Conservation (phyloP, 2,797 vertebrate species). For the Lithobates sylvaticus region DNA sequence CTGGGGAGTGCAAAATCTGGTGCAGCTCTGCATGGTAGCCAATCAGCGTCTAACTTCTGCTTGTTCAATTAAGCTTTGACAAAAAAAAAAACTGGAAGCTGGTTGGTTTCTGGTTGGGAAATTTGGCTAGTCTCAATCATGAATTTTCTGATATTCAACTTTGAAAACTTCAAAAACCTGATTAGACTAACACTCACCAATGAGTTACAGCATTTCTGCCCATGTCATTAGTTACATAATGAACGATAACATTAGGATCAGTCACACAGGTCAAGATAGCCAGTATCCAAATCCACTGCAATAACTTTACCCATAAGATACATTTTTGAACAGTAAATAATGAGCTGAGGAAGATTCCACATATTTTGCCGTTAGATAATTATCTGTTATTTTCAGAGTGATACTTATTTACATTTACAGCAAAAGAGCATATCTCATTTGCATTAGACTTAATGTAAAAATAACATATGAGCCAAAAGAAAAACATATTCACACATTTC, state of each 20-base stretch:
- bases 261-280: neutral
- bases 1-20: no score
- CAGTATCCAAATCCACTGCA: neutral
- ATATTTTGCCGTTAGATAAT: conserved; percentile 19
- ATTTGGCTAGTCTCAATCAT: no score
- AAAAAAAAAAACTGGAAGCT: no score
- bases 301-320: neutral
- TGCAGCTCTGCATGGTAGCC: no score
- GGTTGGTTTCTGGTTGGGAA: no score
- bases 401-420: conserved; percentile 17
- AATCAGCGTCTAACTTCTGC: no score
- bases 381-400: conserved; percentile 15
- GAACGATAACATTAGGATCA: neutral
- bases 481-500: conserved; percentile 8
- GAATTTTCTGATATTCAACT: no score
- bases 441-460: conserved; percentile 22
- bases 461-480: conserved; percentile 1
- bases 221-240: no score
- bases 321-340: conserved; percentile 27
- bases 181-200: no score
- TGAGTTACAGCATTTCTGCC: no score
- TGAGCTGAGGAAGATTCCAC: conserved; percentile 16
- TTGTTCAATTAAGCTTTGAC: no score
- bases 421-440: conserved; percentile 8
- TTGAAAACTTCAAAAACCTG: no score